Percentiles rank a stretch among this genome's conserved stretches.
Conservation (phyloP, 1,140 invertebrate species). For the Zaprionus davidi region DNA sequence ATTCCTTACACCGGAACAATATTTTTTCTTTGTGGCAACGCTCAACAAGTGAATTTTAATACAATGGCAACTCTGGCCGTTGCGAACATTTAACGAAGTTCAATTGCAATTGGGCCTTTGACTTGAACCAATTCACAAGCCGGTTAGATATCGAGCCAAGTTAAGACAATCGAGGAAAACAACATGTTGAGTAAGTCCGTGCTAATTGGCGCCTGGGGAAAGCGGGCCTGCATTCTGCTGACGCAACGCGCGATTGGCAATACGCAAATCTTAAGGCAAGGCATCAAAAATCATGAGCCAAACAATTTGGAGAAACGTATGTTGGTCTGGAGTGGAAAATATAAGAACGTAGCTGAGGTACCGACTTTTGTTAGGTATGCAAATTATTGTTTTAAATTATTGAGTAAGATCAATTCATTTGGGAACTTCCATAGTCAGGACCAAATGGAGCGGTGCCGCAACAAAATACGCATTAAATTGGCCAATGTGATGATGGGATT, state of each 20-base stretch:
- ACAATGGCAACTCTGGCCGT: neutral
- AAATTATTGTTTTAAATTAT: neutral
- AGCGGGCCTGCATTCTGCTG: constrained; percentile 37
- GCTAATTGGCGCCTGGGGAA: constrained; percentile 33
- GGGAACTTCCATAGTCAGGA: neutral
- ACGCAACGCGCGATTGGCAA: constrained; percentile 38
- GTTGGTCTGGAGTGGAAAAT: constrained; percentile 89
- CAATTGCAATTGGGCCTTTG: neutral
- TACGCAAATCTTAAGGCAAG: constrained; percentile 42
- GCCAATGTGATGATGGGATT: constrained; percentile 88
- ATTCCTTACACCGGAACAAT: neutral
- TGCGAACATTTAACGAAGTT: constrained; percentile 37
- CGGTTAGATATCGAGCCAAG: constrained; percentile 7
- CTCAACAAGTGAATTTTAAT: constrained; percentile 31
- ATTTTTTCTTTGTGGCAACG: constrained; percentile 15
- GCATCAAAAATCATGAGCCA: constrained; percentile 68
- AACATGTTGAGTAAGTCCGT: constrained; percentile 38
- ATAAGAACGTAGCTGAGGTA: constrained; percentile 87
- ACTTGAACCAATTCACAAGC: constrained; percentile 19
- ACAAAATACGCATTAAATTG: constrained; percentile 88
- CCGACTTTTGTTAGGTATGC: constrained; percentile 87
- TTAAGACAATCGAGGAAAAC: neutral
- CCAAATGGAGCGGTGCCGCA: constrained; percentile 86
- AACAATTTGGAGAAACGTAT: constrained; percentile 87
- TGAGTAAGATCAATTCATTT: neutral